phyloP scores from a whole-genome alignment of 2,113 vertebrate species.

The Esox niger region DNA sequence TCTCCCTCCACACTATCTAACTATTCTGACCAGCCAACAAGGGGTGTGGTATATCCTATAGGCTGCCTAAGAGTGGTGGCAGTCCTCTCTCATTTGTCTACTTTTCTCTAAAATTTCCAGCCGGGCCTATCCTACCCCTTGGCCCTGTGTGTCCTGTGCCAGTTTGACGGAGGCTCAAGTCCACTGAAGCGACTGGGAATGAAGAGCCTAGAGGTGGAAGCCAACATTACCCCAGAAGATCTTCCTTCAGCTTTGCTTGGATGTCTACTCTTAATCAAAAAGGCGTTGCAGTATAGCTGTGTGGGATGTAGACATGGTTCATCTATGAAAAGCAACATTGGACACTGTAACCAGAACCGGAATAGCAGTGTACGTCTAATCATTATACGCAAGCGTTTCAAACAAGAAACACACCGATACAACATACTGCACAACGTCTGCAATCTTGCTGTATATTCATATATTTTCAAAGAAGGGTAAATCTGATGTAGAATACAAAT shows the following conservation, averaged over 20 bases:
- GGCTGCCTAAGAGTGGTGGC: constrained; percentile 68
- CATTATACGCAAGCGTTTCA: too few species aligned
- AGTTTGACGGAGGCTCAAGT: constrained; percentile 66
- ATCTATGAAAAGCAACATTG: background rate
- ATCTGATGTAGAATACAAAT: background rate
- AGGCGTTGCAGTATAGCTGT: constrained; percentile 26
- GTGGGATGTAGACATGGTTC: background rate
- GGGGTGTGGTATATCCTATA: constrained; percentile 41
- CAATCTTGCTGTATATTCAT: background rate
- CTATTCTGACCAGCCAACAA: constrained; percentile 38
- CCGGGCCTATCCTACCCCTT: constrained; percentile 53
- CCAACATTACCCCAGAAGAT: constrained; percentile 48
- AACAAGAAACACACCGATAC: too few species aligned
- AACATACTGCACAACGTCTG: background rate
- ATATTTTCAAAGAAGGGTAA: background rate
- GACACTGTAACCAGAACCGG: background rate
- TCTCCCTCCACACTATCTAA: constrained; percentile 48
- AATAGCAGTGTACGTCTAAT: too few species aligned
- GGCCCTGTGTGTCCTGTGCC: constrained; percentile 58
- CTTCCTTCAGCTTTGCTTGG: constrained; percentile 52
- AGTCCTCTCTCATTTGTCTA: constrained; percentile 74
- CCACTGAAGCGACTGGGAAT: constrained; percentile 67
- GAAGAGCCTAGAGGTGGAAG: constrained; percentile 65
- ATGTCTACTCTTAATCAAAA: constrained; percentile 38
- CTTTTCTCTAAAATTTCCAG: constrained; percentile 56